Conservation (phyloP, 1,140 invertebrate species). For the Meloidogyne floridensis region DNA sequence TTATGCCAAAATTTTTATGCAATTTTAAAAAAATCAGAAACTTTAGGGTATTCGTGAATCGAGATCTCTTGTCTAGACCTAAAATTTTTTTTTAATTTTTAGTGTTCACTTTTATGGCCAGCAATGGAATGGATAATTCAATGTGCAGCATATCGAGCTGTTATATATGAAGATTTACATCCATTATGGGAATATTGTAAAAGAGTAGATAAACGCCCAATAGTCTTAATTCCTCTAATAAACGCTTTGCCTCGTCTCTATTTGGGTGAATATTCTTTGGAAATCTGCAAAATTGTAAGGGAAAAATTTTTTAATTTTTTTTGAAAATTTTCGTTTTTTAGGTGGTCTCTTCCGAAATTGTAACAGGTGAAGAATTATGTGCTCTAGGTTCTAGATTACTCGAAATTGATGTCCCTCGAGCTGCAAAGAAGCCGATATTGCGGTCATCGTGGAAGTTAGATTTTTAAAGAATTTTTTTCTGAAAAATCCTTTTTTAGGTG, state of each 20-base stretch:
- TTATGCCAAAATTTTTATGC: no score
- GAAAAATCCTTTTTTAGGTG: slow-evolving; percentile 37
- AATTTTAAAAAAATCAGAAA: no score
- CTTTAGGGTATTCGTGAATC: no score
- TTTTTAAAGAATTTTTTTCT: not conserved
- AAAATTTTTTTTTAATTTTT: not conserved
- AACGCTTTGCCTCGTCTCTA: slow-evolving; percentile 46
- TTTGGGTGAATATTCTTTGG: slow-evolving; percentile 48
- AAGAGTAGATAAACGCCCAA: slow-evolving; percentile 40
- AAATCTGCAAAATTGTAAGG: slow-evolving; percentile 46
- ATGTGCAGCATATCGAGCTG: slow-evolving; percentile 48
- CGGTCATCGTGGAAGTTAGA: not conserved
- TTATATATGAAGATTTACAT: slow-evolving; percentile 49
- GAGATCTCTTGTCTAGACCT: no score
- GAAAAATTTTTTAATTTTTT: not conserved
- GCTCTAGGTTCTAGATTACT: slow-evolving; percentile 40
- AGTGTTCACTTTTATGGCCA: slow-evolving; percentile 47
- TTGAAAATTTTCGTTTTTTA: slow-evolving; percentile 16
- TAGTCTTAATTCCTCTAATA: slow-evolving; percentile 42
- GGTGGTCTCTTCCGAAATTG: slow-evolving; percentile 37
- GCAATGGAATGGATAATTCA: slow-evolving; percentile 51
- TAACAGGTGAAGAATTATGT: slow-evolving; percentile 44
- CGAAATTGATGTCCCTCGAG: slow-evolving; percentile 27
- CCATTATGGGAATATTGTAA: slow-evolving; percentile 55
- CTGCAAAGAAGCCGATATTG: slow-evolving; percentile 38